Percentiles rank a stretch among this genome's conserved stretches.
Evolutionary conservation across 1,140 invertebrate genomes (phyloP).

Genomic region (Tribolium madens): DNA sequence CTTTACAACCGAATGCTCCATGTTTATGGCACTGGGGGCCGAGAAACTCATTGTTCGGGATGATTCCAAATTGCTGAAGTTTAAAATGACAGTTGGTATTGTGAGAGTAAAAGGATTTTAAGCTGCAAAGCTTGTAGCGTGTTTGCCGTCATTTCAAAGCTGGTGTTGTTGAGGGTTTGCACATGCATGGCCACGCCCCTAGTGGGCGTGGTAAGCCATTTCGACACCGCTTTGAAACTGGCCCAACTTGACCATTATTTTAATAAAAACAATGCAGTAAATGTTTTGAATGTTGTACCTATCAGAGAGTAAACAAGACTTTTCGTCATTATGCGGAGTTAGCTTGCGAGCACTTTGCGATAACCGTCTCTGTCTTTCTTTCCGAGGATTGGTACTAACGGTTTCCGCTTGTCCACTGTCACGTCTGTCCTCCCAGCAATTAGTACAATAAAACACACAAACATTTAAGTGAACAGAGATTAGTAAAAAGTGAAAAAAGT

Average conservation of each 20-base stretch:
- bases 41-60: conserved; percentile 83
- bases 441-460: conserved; percentile 47
- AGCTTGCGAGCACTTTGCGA: conserved; percentile 46
- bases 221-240: neutral
- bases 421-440: conserved; percentile 41
- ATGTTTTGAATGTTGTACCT: conserved; percentile 28
- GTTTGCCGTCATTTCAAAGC: neutral
- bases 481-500: conserved; percentile 43
- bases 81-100: neutral
- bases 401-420: conserved; percentile 47
- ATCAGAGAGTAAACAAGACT: conserved; percentile 38
- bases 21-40: conserved; percentile 86
- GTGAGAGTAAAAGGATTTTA: no score
- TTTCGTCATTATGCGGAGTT: conserved; percentile 40
- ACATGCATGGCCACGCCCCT: neutral
- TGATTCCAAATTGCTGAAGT: conserved; percentile 70
- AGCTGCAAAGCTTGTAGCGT: no score
- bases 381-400: conserved; percentile 39
- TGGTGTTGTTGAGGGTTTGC: neutral
- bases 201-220: neutral
- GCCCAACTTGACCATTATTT: neutral
- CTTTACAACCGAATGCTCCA: conserved; percentile 80
- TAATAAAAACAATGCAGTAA: conserved; percentile 22
- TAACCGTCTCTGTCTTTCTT: conserved; percentile 41
- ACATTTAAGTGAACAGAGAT: conserved; percentile 41